These are phyloP conservation scores for Adineta ricciae DNA, from an alignment of 2,888 invertebrate species.

Conservation along the genomic window DNA sequence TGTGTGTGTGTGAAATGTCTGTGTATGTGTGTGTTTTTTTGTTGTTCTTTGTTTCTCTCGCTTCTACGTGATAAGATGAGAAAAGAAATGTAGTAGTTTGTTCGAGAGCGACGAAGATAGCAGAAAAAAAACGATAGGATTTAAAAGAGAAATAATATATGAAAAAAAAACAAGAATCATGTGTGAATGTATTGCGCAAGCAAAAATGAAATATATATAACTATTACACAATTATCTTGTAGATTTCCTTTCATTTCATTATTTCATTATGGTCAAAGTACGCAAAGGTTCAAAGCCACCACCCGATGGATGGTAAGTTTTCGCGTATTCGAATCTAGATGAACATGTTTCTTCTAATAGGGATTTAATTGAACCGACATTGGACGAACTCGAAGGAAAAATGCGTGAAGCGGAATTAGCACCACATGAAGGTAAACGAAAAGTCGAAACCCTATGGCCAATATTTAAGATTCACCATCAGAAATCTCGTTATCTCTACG, in stretches of 20 bases:
- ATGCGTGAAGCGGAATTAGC: constrained; percentile 99
- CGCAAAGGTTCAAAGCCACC: constrained; percentile 60
- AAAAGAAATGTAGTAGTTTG: neutral
- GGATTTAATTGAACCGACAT: constrained; percentile 94
- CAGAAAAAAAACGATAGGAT: neutral
- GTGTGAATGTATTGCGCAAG: neutral
- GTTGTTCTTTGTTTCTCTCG: neutral
- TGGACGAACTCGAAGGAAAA: constrained; percentile 94
- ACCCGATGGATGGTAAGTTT: constrained; percentile 69
- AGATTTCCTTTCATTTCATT: neutral
- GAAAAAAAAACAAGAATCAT: too few species aligned
- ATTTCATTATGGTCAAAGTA: neutral
- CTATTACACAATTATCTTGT: neutral
- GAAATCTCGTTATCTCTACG: constrained; percentile 88
- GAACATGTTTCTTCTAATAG: constrained; percentile 45
- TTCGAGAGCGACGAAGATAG: neutral
- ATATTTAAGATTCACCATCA: constrained; percentile 98
- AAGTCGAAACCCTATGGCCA: constrained; percentile 95
- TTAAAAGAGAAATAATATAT: too few species aligned
- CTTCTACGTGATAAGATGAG: neutral
- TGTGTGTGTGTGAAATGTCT: neutral
- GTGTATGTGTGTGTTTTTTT: neutral
- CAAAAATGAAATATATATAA: neutral
- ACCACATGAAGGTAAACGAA: constrained; percentile 95
- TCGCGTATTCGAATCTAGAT: neutral